Evolutionary conservation across 1,140 invertebrate genomes (phyloP).

Genomic region (Drosophila sp.): DNA sequence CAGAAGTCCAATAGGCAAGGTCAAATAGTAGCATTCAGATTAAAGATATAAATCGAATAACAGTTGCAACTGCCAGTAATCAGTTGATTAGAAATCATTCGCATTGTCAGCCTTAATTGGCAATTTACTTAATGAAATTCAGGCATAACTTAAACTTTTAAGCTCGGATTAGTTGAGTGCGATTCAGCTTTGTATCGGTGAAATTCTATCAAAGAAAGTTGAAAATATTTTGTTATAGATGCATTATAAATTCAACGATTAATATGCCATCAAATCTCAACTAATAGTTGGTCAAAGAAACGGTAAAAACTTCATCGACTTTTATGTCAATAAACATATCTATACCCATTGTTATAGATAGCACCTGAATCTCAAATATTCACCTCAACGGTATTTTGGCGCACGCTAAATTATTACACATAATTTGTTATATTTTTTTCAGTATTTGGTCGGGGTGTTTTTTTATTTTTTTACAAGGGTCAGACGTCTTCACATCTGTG

Average conservation of each 20-base stretch:
- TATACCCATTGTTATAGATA: conserved; percentile 56
- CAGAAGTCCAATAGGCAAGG: conserved; percentile 32
- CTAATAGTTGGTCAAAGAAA: conserved; percentile 43
- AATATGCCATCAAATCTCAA: conserved; percentile 67
- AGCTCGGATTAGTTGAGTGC: conserved; percentile 9
- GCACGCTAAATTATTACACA: conserved; percentile 78
- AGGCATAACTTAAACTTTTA: conserved; percentile 22
- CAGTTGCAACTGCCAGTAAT: conserved; percentile 33
- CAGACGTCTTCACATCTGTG: not conserved
- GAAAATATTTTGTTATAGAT: conserved; percentile 35
- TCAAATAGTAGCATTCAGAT: conserved; percentile 32
- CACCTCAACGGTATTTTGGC: conserved; percentile 75
- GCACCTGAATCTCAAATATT: conserved; percentile 16
- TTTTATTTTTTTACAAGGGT: conserved; percentile 5
- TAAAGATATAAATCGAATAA: conserved; percentile 34
- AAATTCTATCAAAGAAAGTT: conserved; percentile 63
- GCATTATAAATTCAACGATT: conserved; percentile 61
- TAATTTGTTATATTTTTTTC: conserved; percentile 72
- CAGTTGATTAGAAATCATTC: conserved; percentile 26
- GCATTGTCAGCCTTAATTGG: conserved; percentile 12
- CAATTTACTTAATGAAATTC: conserved; percentile 40
- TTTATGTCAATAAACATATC: conserved; percentile 68
- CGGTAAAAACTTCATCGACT: conserved; percentile 54
- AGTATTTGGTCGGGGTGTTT: conserved; percentile 31
- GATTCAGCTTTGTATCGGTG: conserved; percentile 7